Conservation (phyloP, 2,888 invertebrate species). For the Tetragnatha montana region DNA sequence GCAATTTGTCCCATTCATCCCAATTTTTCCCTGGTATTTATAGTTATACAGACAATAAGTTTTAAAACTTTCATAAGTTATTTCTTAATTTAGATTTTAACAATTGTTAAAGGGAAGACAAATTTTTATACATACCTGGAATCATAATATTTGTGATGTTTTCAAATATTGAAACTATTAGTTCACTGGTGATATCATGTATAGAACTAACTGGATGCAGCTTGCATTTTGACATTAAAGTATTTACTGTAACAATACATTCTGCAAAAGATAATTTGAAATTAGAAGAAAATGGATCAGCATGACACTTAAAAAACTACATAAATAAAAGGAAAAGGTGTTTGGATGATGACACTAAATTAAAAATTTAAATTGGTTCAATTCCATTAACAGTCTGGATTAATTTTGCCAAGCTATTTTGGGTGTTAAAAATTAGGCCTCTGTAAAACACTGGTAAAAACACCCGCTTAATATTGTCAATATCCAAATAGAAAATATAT, state of each 20-base stretch:
- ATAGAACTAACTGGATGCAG: conserved; percentile 15
- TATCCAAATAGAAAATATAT: no score
- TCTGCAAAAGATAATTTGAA: conserved; percentile 16
- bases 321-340: no score
- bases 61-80: background rate
- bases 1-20: background rate
- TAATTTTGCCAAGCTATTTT: no score
- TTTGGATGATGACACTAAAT: no score
- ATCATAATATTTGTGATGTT: conserved; percentile 31
- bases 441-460: no score
- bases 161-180: conserved; percentile 51
- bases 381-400: no score
- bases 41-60: background rate
- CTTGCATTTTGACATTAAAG: conserved; percentile 20
- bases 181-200: conserved; percentile 39
- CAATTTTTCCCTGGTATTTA: background rate
- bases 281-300: no score
- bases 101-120: background rate
- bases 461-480: no score
- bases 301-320: no score
- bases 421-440: no score
- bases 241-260: conserved; percentile 41
- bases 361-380: no score
- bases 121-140: conserved; percentile 46
- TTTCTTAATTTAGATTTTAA: background rate